phyloP scores from a whole-genome alignment of 2,888 invertebrate species.

The Operophtera brumata region DNA sequence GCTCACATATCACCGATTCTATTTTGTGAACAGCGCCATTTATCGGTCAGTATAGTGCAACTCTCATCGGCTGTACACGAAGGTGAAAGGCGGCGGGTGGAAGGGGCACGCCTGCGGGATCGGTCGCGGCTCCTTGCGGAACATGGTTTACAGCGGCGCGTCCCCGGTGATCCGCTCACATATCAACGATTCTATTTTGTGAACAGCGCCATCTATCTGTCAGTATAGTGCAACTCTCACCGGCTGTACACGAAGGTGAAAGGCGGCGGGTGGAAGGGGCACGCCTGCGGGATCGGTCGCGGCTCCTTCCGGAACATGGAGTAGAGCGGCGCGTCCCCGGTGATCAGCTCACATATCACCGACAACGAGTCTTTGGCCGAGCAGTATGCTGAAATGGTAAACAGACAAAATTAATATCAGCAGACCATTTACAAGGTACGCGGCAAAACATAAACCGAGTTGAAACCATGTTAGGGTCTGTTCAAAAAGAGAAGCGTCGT shows the following conservation, averaged over 20 bases:
- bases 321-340: constrained; percentile 86
- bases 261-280: constrained; percentile 90
- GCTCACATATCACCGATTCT: too few relatives aligned
- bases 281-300: constrained; percentile 85
- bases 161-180: constrained; percentile 64
- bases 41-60: neutral
- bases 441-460: too few relatives aligned
- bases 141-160: constrained; percentile 89
- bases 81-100: constrained; percentile 89
- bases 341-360: constrained; percentile 84
- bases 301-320: constrained; percentile 88
- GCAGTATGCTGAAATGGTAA: constrained; percentile 79
- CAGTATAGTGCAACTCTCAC: constrained; percentile 39
- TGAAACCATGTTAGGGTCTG: too few relatives aligned
- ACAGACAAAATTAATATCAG: neutral
- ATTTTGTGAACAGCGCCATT: constrained; percentile 4
- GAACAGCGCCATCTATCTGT: constrained; percentile 2
- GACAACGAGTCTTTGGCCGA: constrained; percentile 79
- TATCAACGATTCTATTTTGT: too few relatives aligned
- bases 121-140: constrained; percentile 85
- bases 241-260: constrained; percentile 90
- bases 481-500: too few relatives aligned
- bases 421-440: too few relatives aligned
- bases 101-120: constrained; percentile 89
- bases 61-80: constrained; percentile 84